A percentile compares a stretch with the other conserved stretches of the same genome.
Evolutionary conservation across 1,140 invertebrate genomes (phyloP).

Genomic region (Zophobas atratus): DNA sequence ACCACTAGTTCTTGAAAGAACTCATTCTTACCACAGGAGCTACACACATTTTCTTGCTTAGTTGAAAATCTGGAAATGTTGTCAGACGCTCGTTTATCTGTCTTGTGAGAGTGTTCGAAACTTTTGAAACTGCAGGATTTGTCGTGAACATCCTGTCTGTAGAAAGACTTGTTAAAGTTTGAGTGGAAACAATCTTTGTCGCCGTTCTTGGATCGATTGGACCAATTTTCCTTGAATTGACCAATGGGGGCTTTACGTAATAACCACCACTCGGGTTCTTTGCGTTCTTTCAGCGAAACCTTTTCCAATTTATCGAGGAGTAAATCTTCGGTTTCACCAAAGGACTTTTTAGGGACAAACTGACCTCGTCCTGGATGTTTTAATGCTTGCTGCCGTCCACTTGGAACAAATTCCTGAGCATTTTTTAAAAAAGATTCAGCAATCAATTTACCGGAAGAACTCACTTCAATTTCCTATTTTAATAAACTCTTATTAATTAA

Average conservation of each 20-base stretch:
- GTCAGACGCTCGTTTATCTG: conserved; percentile 59
- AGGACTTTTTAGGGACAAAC: conserved; percentile 67
- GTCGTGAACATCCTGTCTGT: conserved; percentile 53
- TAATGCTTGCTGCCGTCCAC: conserved; percentile 84
- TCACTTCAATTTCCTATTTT: no score
- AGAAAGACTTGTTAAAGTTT: conserved; percentile 12
- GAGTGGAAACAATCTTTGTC: neutral
- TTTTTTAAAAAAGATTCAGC: conserved; percentile 19
- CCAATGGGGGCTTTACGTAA: conserved; percentile 71
- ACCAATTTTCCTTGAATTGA: conserved; percentile 12
- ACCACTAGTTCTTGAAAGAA: neutral
- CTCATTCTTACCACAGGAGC: neutral
- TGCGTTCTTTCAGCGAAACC: conserved; percentile 79
- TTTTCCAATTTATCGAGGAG: conserved; percentile 81
- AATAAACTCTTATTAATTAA: no score
- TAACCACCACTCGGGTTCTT: conserved; percentile 78
- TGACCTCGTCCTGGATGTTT: conserved; percentile 81
- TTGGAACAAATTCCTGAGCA: conserved; percentile 89
- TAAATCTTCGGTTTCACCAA: conserved; percentile 69
- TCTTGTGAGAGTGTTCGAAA: conserved; percentile 49
- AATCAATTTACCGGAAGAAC: conserved; percentile 46
- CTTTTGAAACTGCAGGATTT: conserved; percentile 58
- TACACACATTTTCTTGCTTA: conserved; percentile 49
- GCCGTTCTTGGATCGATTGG: neutral
- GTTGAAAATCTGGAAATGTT: conserved; percentile 53